Percentiles rank a stretch among this genome's conserved stretches.
phyloP scores from a whole-genome alignment of 2,113 vertebrate genomes.

The Oryzias celebensis region DNA sequence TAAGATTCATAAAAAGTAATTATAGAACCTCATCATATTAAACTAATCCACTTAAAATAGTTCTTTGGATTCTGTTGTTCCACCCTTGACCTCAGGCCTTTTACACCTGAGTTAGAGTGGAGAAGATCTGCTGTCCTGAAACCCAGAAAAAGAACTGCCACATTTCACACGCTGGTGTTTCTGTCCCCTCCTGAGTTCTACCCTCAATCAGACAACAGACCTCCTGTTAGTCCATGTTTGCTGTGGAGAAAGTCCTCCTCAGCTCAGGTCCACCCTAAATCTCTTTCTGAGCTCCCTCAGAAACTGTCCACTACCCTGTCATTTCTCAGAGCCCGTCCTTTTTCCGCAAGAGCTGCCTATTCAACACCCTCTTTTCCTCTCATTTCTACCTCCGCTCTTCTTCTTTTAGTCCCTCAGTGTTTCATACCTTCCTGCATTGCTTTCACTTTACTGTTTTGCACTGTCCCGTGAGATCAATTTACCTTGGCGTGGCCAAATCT shows the following conservation, averaged over 20 bases:
- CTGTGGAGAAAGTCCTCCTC: slow-evolving; percentile 55
- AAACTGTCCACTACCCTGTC: slow-evolving; percentile 32
- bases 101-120: slow-evolving; percentile 63
- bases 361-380: slow-evolving; percentile 15
- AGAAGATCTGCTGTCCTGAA: slow-evolving; percentile 46
- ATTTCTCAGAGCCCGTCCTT: slow-evolving; percentile 25
- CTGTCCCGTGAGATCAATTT: slow-evolving; percentile 73
- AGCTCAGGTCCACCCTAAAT: slow-evolving; percentile 42
- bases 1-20: slow-evolving; percentile 30
- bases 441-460: slow-evolving; percentile 45
- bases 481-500: slow-evolving; percentile 62
- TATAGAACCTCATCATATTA: slow-evolving; percentile 22
- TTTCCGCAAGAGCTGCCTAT: slow-evolving; percentile 9
- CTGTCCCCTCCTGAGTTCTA: slow-evolving; percentile 58
- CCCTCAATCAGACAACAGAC: slow-evolving; percentile 60
- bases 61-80: slow-evolving; percentile 42
- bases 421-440: slow-evolving; percentile 35
- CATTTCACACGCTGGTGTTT: slow-evolving; percentile 72
- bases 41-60: slow-evolving; percentile 47
- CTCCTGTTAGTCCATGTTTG: slow-evolving; percentile 71
- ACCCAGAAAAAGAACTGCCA: slow-evolving; percentile 75
- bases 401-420: slow-evolving; percentile 20
- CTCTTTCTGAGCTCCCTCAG: slow-evolving; percentile 24
- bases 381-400: slow-evolving; percentile 45
- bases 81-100: slow-evolving; percentile 61